These are phyloP conservation scores for Heliconius himera DNA, from an alignment of 1,140 invertebrate species.

Conservation along the genomic window DNA sequence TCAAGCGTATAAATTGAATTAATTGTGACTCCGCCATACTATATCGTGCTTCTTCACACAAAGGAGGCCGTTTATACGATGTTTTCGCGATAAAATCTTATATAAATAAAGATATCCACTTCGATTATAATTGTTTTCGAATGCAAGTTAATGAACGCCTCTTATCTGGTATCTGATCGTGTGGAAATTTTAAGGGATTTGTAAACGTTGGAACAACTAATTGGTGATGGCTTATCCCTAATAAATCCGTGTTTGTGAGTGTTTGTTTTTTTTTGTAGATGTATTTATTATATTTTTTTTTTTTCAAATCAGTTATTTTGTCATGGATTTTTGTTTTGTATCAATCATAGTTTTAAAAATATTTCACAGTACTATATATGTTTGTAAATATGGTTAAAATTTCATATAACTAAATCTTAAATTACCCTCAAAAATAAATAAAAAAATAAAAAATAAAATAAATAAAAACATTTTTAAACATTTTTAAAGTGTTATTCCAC, in stretches of 20 bases:
- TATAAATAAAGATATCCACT: conserved; percentile 45
- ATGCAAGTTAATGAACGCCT: conserved; percentile 40
- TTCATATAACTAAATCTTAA: too few relatives aligned
- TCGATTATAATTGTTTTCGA: conserved; percentile 44
- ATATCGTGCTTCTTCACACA: conserved; percentile 35
- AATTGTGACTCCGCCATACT: conserved; percentile 47
- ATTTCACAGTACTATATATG: too few relatives aligned
- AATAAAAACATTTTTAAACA: too few relatives aligned
- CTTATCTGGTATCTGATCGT: conserved; percentile 33
- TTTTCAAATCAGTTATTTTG: too few relatives aligned
- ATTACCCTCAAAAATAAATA: too few relatives aligned
- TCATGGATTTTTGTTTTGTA: too few relatives aligned
- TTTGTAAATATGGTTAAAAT: too few relatives aligned
- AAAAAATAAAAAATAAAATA: too few relatives aligned
- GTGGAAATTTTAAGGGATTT: conserved; percentile 24
- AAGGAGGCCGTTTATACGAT: conserved; percentile 31
- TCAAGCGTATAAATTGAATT: conserved; percentile 64
- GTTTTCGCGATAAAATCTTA: conserved; percentile 37
- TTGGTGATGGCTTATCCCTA: conserved; percentile 4
- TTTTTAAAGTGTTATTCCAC: too few relatives aligned
- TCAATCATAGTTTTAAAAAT: too few relatives aligned
- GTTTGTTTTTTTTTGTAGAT: background rate
- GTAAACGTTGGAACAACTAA: conserved; percentile 15
- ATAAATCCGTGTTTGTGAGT: background rate
- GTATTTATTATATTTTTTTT: too few relatives aligned